Evolutionary conservation across 2,797 vertebrate species (phyloP), one percentile per base, ranked within the genome.

Genomic region (Lutjanus argentimaculatus): DNA sequence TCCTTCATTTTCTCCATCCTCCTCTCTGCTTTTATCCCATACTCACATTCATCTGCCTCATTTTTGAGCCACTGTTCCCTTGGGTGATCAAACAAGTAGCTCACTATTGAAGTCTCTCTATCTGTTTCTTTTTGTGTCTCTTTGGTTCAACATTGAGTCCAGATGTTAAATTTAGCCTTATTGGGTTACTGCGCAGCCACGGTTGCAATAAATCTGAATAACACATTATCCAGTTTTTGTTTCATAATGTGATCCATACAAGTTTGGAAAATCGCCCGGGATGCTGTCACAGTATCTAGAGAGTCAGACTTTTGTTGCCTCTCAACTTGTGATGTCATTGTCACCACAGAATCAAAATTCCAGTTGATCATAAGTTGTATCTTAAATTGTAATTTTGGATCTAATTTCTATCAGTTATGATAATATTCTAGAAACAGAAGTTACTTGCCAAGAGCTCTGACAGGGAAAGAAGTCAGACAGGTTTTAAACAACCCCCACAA

Each of bases 21-120:
- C 21, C 49, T 11, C 61, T 72, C 63, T 66, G 19, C 52, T 68
- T 84, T 79, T 68, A 66, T 86, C 57, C 45, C 49, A 53, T 4
- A 62, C 43, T 53, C 53, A 66, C 43, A 67, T 46, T 84, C 43
- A 81, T 85, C 46, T 25, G 65, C 62, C 48, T 64, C 61, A 79
- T 42, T 79, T 77, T 25, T 55, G 56, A 78, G 40, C 16, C 43
- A 16, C 72, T 14, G 56, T 43, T 75, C 58, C 45, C 68, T 70
- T 63, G 46, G 59, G 17, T 82, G 72, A 78, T 91, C 78, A 81
- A 77, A 88, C 76, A 70, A 81, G 80, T 45, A 66, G 59, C 67
- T 71, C 8, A 51, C 72, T n/a, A 45, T 63, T 42, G 42, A 75
- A 66, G 72, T 63, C 53, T 59, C n/a, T 49, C 57, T 19, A 16